Percentiles rank a stretch among this genome's conserved stretches.
phyloP scores from a whole-genome alignment of 2,797 vertebrate genomes.

The Acipenser transmontanus region DNA sequence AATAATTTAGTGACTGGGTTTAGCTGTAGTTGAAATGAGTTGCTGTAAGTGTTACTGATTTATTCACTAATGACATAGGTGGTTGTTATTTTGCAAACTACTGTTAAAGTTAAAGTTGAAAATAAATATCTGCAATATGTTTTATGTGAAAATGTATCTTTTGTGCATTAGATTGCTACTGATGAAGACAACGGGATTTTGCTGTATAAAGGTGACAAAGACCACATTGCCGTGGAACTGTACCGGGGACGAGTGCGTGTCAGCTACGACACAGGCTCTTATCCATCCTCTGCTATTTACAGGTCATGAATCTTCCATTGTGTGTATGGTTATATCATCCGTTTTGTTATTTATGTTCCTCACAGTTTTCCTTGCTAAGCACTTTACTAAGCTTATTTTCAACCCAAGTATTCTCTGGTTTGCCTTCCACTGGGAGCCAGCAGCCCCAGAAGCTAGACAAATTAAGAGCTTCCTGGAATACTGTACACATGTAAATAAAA shows the following conservation, averaged over 20 bases:
- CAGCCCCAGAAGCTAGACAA: not conserved
- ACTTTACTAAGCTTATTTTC: not conserved
- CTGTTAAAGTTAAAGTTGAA: not conserved
- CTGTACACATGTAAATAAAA: not conserved
- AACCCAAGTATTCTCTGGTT: not conserved
- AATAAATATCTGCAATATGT: not conserved
- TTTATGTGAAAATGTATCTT: constrained; percentile 9
- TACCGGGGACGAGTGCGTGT: constrained; percentile 89
- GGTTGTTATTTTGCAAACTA: not conserved
- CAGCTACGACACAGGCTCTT: constrained; percentile 88
- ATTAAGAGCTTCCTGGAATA: not conserved
- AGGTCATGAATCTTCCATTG: constrained; percentile 57
- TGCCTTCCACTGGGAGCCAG: not conserved
- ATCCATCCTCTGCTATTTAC: constrained; percentile 91
- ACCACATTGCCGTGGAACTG: constrained; percentile 88
- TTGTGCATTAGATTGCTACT: constrained; percentile 75
- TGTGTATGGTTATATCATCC: not conserved
- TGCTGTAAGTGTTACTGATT: too few relatives aligned
- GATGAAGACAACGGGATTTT: constrained; percentile 92
- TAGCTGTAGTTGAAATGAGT: too few relatives aligned
- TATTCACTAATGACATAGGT: too few relatives aligned
- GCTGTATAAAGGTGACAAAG: constrained; percentile 87
- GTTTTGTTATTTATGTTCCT: not conserved
- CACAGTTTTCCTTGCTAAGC: too few relatives aligned
- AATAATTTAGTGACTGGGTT: too few relatives aligned